phyloP scores from a whole-genome alignment of 1,140 invertebrate species.

The Philopotamus ludificatus region DNA sequence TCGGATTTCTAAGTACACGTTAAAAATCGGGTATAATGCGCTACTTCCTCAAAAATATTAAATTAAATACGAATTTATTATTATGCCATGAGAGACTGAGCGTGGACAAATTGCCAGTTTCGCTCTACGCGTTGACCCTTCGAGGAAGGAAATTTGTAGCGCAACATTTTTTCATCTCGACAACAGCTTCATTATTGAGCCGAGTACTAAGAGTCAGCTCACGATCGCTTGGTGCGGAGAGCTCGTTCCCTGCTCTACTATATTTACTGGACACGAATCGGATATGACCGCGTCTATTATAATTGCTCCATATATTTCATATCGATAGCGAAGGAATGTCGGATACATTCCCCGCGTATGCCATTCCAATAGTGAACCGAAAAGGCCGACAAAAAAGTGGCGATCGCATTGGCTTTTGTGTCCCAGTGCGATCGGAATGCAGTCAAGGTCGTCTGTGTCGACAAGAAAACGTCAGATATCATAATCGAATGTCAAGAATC shows the following conservation, averaged over 20 bases:
- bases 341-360: too few species aligned
- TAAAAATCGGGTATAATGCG: too few species aligned
- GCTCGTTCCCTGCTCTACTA: conserved; percentile 31
- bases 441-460: neutral
- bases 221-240: conserved; percentile 12
- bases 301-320: conserved; percentile 39
- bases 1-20: too few species aligned
- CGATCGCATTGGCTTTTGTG: neutral
- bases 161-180: conserved; percentile 26
- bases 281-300: conserved; percentile 23
- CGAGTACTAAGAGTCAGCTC: conserved; percentile 12
- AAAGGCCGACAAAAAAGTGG: neutral
- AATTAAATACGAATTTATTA: too few species aligned
- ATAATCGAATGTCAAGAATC: too few species aligned
- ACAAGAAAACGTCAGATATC: too few species aligned
- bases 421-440: neutral
- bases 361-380: conserved; percentile 25
- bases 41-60: too few species aligned
- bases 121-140: conserved; percentile 31
- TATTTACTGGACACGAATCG: conserved; percentile 36
- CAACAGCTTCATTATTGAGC: conserved; percentile 28
- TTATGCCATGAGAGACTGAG: too few species aligned
- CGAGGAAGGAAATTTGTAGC: conserved; percentile 36
- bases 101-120: conserved; percentile 29
- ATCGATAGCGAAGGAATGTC: too few species aligned